Percentiles rank a stretch among this genome's conserved stretches.
These are phyloP conservation scores for Oxyruncus cristatus DNA, from an alignment of 2,113 vertebrate species.

Conservation along the genomic window DNA sequence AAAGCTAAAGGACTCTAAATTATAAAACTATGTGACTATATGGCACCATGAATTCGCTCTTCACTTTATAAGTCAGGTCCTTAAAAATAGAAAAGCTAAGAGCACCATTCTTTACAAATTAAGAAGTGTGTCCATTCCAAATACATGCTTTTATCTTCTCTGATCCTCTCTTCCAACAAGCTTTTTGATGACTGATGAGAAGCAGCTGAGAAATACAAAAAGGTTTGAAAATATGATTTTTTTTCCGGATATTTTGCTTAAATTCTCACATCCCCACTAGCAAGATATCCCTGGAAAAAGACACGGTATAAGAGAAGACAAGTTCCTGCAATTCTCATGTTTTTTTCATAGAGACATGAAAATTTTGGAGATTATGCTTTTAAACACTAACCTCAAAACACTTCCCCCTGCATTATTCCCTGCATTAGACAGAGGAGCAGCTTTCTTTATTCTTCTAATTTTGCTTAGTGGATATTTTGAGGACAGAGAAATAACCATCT, in stretches of 20 bases:
- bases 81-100: neutral
- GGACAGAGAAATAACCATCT: neutral
- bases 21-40: neutral
- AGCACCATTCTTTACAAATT: neutral
- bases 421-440: neutral
- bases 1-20: neutral
- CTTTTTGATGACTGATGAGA: neutral
- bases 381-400: neutral
- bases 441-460: neutral
- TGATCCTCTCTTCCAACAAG: neutral
- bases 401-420: neutral
- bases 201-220: neutral
- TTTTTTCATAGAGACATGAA: neutral
- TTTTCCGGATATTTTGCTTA: neutral
- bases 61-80: neutral
- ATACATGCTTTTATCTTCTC: neutral
- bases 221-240: neutral
- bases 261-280: neutral
- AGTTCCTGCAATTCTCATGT: neutral
- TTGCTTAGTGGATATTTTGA: neutral
- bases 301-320: neutral
- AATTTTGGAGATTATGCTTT: neutral
- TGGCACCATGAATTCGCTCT: neutral
- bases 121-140: neutral
- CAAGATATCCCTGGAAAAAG: neutral